Conservation (phyloP, 2,113 vertebrate genomes). For the Spermophilus dauricus region DNA sequence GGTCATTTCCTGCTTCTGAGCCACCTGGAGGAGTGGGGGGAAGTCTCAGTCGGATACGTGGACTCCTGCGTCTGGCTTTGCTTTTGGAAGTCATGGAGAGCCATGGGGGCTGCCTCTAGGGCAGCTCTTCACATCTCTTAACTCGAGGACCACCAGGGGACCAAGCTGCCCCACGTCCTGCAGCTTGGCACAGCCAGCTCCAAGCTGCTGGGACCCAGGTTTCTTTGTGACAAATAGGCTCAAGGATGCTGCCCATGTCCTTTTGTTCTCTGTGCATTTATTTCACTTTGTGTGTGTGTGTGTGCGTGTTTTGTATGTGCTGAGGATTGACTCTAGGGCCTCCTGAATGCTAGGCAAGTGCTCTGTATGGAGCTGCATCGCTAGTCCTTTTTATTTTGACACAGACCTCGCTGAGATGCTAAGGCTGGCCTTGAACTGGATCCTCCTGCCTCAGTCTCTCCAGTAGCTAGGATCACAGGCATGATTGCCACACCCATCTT, state of each 20-base stretch:
- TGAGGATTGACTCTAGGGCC: not conserved
- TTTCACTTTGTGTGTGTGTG: not conserved
- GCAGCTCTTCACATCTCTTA: not conserved
- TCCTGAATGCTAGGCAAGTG: not conserved
- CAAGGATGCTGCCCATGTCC: not conserved
- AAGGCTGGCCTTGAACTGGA: not conserved
- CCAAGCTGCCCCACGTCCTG: not conserved
- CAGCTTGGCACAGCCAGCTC: too few relatives aligned
- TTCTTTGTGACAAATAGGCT: not conserved
- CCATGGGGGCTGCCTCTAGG: not conserved
- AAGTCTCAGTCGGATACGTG: too few relatives aligned
- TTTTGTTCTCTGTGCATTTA: not conserved
- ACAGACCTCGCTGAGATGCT: not conserved
- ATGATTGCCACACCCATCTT: too few relatives aligned
- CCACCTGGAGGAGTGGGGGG: not conserved
- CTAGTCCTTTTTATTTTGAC: not conserved
- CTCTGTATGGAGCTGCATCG: not conserved
- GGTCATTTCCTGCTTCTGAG: not conserved
- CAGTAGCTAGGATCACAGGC: not conserved
- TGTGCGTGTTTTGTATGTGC: too few relatives aligned
- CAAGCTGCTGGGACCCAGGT: not conserved
- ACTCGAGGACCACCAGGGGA: rapidly evolving
- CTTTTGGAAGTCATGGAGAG: not conserved
- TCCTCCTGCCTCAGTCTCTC: not conserved
- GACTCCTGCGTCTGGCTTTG: not conserved